These are phyloP conservation scores for Cacoxenus indagator DNA, from an alignment of 2,888 invertebrate species.

Conservation along the genomic window DNA sequence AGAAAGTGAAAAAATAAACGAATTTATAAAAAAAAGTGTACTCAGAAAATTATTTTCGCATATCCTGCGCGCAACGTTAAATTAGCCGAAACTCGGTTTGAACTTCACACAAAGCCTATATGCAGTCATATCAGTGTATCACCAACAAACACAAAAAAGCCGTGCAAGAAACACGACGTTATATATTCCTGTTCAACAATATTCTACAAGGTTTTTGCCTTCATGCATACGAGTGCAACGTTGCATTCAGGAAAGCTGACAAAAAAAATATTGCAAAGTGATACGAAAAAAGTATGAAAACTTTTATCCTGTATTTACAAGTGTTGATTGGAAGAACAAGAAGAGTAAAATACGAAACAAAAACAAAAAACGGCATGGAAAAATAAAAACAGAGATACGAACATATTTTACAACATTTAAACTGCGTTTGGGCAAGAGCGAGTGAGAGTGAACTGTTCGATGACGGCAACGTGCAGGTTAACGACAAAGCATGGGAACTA, in stretches of 20 bases:
- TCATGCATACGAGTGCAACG: background rate
- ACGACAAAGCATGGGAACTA: background rate
- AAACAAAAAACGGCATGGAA: background rate
- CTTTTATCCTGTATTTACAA: conserved; percentile 20
- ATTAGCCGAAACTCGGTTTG: too few relatives aligned
- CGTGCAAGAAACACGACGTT: background rate
- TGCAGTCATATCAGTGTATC: background rate
- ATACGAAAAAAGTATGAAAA: background rate
- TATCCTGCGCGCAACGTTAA: too few relatives aligned
- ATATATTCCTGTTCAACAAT: conserved; percentile 6
- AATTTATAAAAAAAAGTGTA: too few relatives aligned
- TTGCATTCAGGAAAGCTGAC: background rate
- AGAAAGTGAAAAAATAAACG: too few relatives aligned
- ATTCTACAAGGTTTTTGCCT: background rate
- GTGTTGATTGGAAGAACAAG: conserved; percentile 18
- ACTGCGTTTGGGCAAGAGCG: background rate
- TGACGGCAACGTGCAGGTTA: background rate
- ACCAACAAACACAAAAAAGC: background rate
- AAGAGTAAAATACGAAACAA: background rate
- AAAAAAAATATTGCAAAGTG: background rate
- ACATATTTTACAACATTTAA: conserved; percentile 19
- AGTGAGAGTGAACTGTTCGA: too few relatives aligned
- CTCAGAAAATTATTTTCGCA: too few relatives aligned
- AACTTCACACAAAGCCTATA: background rate
- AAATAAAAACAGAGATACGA: background rate